Evolutionary conservation across 1,140 invertebrate species (phyloP), one percentile per base, ranked within the genome.

Genomic region (Penaeus vannamei): DNA sequence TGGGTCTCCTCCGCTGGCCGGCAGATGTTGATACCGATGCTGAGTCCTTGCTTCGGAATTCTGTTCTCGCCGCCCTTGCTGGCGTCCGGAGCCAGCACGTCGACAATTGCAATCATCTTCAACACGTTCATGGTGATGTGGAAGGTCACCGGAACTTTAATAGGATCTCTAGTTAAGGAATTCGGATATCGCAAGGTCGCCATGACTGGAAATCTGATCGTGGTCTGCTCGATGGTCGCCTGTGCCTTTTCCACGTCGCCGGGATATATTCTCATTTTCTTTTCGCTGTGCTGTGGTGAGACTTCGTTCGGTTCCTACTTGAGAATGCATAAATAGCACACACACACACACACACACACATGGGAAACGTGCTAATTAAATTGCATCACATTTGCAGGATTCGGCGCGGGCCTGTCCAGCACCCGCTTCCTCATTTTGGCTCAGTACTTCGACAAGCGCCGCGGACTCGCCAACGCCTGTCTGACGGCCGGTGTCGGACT

Each of bases 401-500:
- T 72, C n/a, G 84, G 64, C 3, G 19, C 22, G 46, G 84, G 84
- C n/a, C 84, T 85, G 23, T 46, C 62, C 2, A 46, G 62, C 23
- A 46, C 80, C 3, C 69, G 66, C 10, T 90, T 93, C 42, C 89
- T 92, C 1, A 91, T 92, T 77, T 90, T 93, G 62, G 91, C 91
- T 7, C 87, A 91, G 62, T 93, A 93, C 85, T 93, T 93, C 66
- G 84, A 93, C 22, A 91, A 91, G 85, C 91, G 92, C 22, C 87
- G 92, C 46, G 92, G 92, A 32, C 85, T 92, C 19, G 92, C 93
- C 22, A 93, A 92, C 88, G 92, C 93, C 60, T 81, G 92, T n/a
- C 86, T 91, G 29, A 91, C 92, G 83, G 92, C 92, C 3, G 93
- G 93, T 0, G 91, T 91, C 77, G 91, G 92, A 22, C 62, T 92